phyloP scores from a whole-genome alignment of 2,888 invertebrate species.

The Rosalia funebris region DNA sequence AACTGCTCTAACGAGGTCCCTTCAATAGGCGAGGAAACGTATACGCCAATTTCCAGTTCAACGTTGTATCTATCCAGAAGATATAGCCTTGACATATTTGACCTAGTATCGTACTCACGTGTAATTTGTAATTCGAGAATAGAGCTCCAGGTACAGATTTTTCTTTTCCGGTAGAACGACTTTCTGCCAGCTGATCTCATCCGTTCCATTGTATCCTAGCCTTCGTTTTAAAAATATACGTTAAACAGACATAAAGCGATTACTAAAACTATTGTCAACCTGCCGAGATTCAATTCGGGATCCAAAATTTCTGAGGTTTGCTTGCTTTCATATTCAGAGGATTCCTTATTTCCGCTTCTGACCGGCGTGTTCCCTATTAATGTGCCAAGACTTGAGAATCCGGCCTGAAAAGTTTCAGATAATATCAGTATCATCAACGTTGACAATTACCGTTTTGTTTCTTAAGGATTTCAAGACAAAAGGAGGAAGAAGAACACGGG shows the following conservation, averaged over 20 bases:
- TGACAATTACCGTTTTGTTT: no score
- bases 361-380: constrained; percentile 52
- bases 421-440: no score
- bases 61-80: no score
- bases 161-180: constrained; percentile 74
- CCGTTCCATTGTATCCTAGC: constrained; percentile 66
- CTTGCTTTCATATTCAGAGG: constrained; percentile 51
- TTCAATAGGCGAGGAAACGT: no score
- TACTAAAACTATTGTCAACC: constrained; percentile 58
- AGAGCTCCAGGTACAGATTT: constrained; percentile 74
- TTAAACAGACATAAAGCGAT: constrained; percentile 1
- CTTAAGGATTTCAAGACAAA: no score
- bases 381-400: constrained; percentile 51
- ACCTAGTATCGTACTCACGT: constrained; percentile 70
- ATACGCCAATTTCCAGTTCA: no score
- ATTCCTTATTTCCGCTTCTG: constrained; percentile 47
- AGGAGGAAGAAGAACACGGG: no score
- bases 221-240: constrained; percentile 25
- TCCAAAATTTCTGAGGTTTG: constrained; percentile 60
- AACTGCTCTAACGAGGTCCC: no score
- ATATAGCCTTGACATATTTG: no score
- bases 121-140: constrained; percentile 73
- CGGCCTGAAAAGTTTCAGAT: constrained; percentile 52
- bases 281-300: constrained; percentile 66
- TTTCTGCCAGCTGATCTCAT: constrained; percentile 72